Evolutionary conservation across 2,888 invertebrate species (phyloP), one percentile per base, ranked within the genome.

Genomic region (Nematopogon swammerdamellus): DNA sequence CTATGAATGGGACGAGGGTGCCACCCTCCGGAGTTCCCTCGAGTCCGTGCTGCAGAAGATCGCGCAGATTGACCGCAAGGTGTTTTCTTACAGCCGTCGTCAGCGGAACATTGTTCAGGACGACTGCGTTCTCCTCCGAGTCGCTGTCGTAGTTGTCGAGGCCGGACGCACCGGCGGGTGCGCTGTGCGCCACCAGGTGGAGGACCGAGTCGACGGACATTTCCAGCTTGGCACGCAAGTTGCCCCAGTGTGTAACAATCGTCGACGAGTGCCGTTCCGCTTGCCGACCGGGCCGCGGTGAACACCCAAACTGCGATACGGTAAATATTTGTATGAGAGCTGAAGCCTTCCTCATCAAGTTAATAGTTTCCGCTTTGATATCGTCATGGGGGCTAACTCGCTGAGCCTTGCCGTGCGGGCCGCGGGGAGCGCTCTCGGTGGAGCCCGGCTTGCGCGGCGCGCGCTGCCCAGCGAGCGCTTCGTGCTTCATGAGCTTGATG

Each of bases 161-260:
- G 18, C 70, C 64, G 16, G 70, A 61, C 42, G 73, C 66, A 30
- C 64, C 63, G 1, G 76, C 67, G 30, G 80, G 66, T 54, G 80
- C 63, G 2, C 81, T 79, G 50, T 80, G 65, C 61, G 84, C 70
- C 54, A 76, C 85, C 64, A 83, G 75, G 64, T 82, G 85, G 61
- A 84, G 69, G 17, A 88, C 87, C 48, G 86, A 80, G 58, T 89
- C 87, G 48, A 96, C 86, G 0, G 95, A 91, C 68, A 97, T 82
- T 74, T 99, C 98, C 44, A 99, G 76, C 58, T 91, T 88, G 1
- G 98, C 98, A 56, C 98, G 82, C 50, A 97, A 75, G 70, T 99
- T 98, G 0, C 96, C 97, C 92, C 96, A 99, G 70, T 97, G 97
- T 64, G 95, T 92, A 25, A 91, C 86, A 63, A 89, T 88, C 53